Conservation (phyloP, 37 sponge, comb jelly and placozoan genomes). For the Agelas oroides region DNA sequence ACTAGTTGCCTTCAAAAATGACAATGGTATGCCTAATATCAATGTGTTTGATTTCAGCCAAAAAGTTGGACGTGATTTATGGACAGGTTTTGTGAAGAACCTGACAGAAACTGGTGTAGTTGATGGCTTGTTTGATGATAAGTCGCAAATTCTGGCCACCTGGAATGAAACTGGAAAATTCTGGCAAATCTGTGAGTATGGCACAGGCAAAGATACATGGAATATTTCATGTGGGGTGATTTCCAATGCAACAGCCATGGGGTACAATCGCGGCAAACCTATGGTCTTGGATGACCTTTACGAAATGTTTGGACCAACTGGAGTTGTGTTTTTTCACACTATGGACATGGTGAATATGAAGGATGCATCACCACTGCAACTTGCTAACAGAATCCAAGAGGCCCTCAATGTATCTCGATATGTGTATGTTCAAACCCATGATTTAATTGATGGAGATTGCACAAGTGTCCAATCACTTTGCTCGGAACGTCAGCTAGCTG, state of each 20-base stretch:
- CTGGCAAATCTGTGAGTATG: constrained; percentile 46
- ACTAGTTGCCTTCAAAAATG: constrained; percentile 23
- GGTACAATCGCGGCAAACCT: constrained; percentile 27
- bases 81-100: constrained; percentile 21
- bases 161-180: constrained; percentile 33
- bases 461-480: constrained; percentile 10
- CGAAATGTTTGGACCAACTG: constrained; percentile 20
- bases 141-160: neutral
- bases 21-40: constrained; percentile 35
- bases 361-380: neutral
- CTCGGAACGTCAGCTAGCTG: constrained; percentile 8
- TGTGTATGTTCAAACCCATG: neutral
- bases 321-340: constrained; percentile 20
- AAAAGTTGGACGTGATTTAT: constrained; percentile 14
- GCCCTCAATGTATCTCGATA: constrained; percentile 17
- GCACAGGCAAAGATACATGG: constrained; percentile 29
- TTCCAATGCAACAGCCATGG: constrained; percentile 22
- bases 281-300: constrained; percentile 18
- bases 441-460: constrained; percentile 36
- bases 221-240: constrained; percentile 22
- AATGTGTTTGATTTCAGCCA: constrained; percentile 30
- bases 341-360: constrained; percentile 1
- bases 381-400: neutral
- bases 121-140: constrained; percentile 32
- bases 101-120: constrained; percentile 14